A percentile compares a stretch with the other conserved stretches of the same genome.
phyloP scores from a whole-genome alignment of 2,888 invertebrate genomes.

The Chloromyia formosa region DNA sequence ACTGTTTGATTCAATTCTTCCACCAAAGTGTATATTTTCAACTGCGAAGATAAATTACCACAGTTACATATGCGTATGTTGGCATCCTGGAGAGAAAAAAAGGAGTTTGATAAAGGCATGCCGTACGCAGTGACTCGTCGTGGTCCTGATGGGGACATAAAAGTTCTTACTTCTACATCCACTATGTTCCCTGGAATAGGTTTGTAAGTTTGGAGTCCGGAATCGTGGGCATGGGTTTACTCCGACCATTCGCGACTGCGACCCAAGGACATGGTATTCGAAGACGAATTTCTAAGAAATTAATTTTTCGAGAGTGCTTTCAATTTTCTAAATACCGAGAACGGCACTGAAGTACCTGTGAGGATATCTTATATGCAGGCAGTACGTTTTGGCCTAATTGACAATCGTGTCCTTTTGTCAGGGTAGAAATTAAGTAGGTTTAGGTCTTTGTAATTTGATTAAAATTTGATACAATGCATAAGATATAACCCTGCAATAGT shows the following conservation, averaged over 20 bases:
- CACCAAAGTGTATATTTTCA: conserved; percentile 25
- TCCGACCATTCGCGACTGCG: neutral
- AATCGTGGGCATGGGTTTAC: neutral
- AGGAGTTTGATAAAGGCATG: too few species aligned
- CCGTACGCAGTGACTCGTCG: too few species aligned
- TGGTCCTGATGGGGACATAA: neutral
- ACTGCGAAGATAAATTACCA: conserved; percentile 46
- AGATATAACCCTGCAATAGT: too few species aligned
- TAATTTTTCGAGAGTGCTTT: conserved; percentile 48
- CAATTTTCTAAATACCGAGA: conserved; percentile 43
- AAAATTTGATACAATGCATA: too few species aligned
- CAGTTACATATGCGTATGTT: conserved; percentile 43
- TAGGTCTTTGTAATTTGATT: too few species aligned
- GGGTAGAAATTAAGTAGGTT: too few species aligned
- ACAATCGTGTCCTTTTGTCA: too few species aligned
- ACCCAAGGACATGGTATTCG: conserved; percentile 42
- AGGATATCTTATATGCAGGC: too few species aligned
- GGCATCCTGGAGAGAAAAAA: conserved; percentile 20
- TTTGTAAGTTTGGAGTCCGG: neutral
- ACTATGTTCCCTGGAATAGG: neutral
- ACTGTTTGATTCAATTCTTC: neutral
- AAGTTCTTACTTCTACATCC: neutral
- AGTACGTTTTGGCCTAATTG: too few species aligned
- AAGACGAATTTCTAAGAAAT: conserved; percentile 48
- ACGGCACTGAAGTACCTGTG: too few species aligned